Evolutionary conservation across 2,888 invertebrate species (phyloP).

Genomic region (Clistopyga incitator): DNA sequence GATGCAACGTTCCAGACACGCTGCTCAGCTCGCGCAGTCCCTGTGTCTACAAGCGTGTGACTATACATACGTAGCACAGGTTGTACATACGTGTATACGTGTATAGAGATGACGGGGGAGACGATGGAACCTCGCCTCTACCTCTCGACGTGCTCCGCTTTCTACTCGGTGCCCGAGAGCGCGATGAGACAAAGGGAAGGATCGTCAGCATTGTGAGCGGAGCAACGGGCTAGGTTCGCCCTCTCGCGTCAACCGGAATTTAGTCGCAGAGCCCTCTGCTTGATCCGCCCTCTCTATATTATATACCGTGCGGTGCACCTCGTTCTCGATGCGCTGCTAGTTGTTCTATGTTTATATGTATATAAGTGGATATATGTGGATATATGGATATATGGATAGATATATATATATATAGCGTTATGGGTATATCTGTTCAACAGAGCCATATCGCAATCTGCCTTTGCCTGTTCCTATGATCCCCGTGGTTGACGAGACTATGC

Average conservation of each 20-base stretch:
- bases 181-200: constrained; percentile 58
- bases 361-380: neutral
- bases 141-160: constrained; percentile 26
- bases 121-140: constrained; percentile 18
- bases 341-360: neutral
- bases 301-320: neutral
- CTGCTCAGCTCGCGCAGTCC: constrained; percentile 14
- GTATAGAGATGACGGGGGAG: constrained; percentile 7
- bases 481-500: constrained; percentile 21
- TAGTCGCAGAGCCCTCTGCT: constrained; percentile 43
- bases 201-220: constrained; percentile 55
- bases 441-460: constrained; percentile 6
- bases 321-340: constrained; percentile 18
- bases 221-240: constrained; percentile 18
- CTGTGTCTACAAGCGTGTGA: neutral
- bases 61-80: constrained; percentile 10
- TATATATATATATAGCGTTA: neutral
- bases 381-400: neutral
- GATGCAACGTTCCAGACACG: constrained; percentile 56
- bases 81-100: constrained; percentile 22
- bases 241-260: constrained; percentile 43
- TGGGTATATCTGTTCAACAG: constrained; percentile 6
- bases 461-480: constrained; percentile 34
- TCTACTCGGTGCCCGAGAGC: constrained; percentile 38
- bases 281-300: constrained; percentile 34